A percentile compares a stretch with the other conserved stretches of the same genome.
Conservation (phyloP, 2,797 vertebrate species). For the Xenops minutus region DNA sequence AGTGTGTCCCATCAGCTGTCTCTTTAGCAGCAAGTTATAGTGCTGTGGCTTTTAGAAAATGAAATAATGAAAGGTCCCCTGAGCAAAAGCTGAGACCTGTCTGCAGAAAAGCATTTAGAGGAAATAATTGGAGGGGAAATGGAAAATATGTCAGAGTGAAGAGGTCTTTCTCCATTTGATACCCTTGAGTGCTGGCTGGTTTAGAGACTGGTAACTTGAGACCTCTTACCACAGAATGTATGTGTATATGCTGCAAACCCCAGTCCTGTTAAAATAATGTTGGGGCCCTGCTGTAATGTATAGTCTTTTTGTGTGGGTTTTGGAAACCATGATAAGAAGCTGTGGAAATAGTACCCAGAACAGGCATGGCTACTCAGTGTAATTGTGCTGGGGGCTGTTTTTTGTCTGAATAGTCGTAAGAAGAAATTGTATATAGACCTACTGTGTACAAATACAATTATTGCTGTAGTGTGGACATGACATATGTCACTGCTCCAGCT, state of each 20-base stretch:
- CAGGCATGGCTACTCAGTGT: not conserved
- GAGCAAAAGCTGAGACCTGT: conserved; percentile 5
- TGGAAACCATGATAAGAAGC: not conserved
- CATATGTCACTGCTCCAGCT: conserved; percentile 24
- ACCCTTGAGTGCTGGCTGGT: not conserved
- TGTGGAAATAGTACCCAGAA: not conserved
- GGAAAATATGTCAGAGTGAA: conserved; percentile 2
- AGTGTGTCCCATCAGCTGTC: not conserved
- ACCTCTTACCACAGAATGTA: not conserved
- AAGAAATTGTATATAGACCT: not conserved
- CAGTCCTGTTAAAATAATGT: not conserved
- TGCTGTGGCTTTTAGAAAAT: conserved; percentile 20
- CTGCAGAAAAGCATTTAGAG: conserved; percentile 12
- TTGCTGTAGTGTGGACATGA: conserved; percentile 5
- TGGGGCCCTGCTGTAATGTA: not conserved
- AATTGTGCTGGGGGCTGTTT: not conserved
- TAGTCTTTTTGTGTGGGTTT: not conserved
- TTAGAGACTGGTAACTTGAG: conserved; percentile 13
- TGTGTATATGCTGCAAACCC: not conserved
- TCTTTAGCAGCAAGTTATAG: not conserved
- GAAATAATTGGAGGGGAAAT: conserved; percentile 39
- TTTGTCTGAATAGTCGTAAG: not conserved
- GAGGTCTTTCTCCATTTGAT: conserved; percentile 36
- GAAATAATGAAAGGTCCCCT: conserved; percentile 14
- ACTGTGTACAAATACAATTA: not conserved